Conservation (phyloP, 2,797 vertebrate genomes). For the Cheirogaleus major region DNA sequence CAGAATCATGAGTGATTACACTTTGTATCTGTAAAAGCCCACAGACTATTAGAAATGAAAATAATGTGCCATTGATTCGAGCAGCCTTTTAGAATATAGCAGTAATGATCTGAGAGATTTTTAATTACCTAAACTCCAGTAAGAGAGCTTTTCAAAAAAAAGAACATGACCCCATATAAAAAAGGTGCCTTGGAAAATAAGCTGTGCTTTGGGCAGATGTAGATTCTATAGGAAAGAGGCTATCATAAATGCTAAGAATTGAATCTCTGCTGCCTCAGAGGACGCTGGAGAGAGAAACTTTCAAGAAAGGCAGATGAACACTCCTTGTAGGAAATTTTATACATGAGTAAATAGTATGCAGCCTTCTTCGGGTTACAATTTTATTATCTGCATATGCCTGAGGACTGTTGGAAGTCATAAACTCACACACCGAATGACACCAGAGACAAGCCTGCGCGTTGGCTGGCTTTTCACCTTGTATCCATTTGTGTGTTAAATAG, state of each 20-base stretch:
- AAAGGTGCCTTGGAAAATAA: neutral
- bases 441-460: neutral
- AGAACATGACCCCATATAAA: neutral
- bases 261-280: neutral
- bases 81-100: constrained; percentile 49
- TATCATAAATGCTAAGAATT: neutral
- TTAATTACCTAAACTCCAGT: constrained; percentile 59
- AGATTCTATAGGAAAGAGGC: neutral
- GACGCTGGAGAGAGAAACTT: constrained; percentile 45
- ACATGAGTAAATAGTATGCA: constrained; percentile 29
- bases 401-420: constrained; percentile 42
- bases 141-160: constrained; percentile 21
- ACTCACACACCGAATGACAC: constrained; percentile 48
- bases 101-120: constrained; percentile 52
- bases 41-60: constrained; percentile 59
- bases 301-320: constrained; percentile 27
- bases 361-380: constrained; percentile 29
- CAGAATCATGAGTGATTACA: constrained; percentile 69
- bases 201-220: constrained; percentile 5
- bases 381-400: constrained; percentile 58
- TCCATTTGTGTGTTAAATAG: constrained; percentile 61
- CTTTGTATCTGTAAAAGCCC: constrained; percentile 59
- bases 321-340: constrained; percentile 40
- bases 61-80: constrained; percentile 58
- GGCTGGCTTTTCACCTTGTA: constrained; percentile 61